These are phyloP conservation scores for Psilopsiagon aurifrons DNA, from an alignment of 2,113 vertebrate species.

Conservation along the genomic window DNA sequence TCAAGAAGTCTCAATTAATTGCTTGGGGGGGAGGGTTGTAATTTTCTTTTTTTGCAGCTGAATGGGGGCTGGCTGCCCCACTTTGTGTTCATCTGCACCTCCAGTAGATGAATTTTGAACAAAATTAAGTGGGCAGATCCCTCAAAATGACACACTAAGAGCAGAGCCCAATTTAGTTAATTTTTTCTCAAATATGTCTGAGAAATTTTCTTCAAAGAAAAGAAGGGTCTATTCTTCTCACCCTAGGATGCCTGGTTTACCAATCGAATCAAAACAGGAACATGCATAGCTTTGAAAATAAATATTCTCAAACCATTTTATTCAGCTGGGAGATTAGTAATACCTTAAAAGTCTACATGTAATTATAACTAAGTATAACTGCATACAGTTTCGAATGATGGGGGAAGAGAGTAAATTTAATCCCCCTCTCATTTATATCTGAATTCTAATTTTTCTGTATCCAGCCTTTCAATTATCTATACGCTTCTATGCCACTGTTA, in stretches of 20 bases:
- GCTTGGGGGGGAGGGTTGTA: background rate
- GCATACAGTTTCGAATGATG: background rate
- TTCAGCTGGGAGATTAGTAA: background rate
- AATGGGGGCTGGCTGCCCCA: background rate
- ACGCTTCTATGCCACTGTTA: background rate
- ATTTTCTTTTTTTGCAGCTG: background rate
- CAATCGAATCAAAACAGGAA: background rate
- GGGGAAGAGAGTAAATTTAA: background rate
- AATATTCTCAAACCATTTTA: background rate
- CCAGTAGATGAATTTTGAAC: background rate
- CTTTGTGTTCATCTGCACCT: background rate
- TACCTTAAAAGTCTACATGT: background rate
- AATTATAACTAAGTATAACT: background rate
- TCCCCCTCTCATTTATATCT: background rate
- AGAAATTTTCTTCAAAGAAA: background rate
- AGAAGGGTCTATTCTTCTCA: background rate
- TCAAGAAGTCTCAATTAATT: background rate
- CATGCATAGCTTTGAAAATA: background rate
- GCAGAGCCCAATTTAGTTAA: background rate
- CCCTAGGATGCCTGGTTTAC: background rate
- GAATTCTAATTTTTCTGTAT: background rate
- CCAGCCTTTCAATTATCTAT: background rate
- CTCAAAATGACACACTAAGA: background rate
- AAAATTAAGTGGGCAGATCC: background rate
- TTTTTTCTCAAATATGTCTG: background rate